Evolutionary conservation across 2,113 vertebrate genomes (phyloP).

Genomic region (Thryonomys swinderianus): DNA sequence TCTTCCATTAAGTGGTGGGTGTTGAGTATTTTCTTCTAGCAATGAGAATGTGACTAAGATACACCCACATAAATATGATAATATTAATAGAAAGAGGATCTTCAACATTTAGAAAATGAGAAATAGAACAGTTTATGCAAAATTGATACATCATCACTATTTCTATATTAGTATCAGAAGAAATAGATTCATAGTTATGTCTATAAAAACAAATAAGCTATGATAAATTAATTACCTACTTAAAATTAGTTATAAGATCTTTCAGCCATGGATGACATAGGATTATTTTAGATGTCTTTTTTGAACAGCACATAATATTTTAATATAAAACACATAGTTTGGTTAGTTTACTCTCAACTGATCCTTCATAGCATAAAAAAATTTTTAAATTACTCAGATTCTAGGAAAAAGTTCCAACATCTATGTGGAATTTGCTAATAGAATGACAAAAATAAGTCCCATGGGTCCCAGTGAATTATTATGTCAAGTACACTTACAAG

Average conservation of each 20-base stretch:
- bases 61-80: background rate
- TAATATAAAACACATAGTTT: background rate
- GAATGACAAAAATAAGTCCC: background rate
- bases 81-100: background rate
- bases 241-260: background rate
- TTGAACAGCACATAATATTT: background rate
- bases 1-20: background rate
- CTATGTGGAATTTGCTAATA: background rate
- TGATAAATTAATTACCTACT: background rate
- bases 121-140: background rate
- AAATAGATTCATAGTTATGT: background rate
- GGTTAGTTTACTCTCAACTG: background rate
- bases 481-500: background rate
- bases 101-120: background rate
- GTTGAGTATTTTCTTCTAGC: background rate
- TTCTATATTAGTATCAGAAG: background rate
- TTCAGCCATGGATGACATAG: background rate
- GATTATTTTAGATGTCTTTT: background rate
- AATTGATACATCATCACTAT: background rate
- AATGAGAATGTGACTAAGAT: background rate
- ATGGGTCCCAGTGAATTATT: background rate
- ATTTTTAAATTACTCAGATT: background rate
- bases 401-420: background rate
- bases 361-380: background rate
- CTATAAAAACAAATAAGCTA: background rate